Conservation (phyloP, 2,113 vertebrate species). For the Gobiocypris rarus region DNA sequence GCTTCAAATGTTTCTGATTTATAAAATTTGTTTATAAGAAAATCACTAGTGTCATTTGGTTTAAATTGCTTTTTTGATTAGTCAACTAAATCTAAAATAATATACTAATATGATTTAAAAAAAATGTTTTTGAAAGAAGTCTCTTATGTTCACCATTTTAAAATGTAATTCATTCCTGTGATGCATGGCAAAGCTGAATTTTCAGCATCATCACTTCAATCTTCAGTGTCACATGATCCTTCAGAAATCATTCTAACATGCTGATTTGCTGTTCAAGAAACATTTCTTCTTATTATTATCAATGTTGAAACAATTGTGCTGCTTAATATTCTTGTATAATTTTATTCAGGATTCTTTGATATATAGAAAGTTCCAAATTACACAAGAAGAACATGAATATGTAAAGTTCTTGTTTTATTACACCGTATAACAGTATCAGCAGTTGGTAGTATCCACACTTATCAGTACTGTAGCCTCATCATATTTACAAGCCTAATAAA, state of each 20-base stretch:
- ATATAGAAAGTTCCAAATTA: neutral
- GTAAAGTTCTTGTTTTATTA: neutral
- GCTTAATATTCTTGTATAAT: neutral
- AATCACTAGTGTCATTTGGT: no score
- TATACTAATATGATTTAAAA: no score
- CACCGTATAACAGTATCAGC: neutral
- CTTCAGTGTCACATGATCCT: neutral
- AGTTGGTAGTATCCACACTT: neutral
- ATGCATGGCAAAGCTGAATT: neutral
- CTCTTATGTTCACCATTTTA: no score
- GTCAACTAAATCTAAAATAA: no score
- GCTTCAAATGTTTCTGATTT: neutral
- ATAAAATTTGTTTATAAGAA: no score
- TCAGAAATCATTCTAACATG: neutral
- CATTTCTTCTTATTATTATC: neutral
- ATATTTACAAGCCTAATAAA: neutral
- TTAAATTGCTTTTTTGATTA: no score
- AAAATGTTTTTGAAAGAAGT: no score
- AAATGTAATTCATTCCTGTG: neutral
- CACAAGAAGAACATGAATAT: neutral
- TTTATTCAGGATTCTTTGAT: neutral
- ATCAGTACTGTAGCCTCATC: neutral
- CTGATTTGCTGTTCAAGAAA: neutral
- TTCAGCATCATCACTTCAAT: neutral
- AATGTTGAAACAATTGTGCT: neutral